Percentiles rank a stretch among this genome's conserved stretches.
These are phyloP conservation scores for Nannoperca obscura DNA, from an alignment of 2,797 vertebrate genomes.

Conservation along the genomic window DNA sequence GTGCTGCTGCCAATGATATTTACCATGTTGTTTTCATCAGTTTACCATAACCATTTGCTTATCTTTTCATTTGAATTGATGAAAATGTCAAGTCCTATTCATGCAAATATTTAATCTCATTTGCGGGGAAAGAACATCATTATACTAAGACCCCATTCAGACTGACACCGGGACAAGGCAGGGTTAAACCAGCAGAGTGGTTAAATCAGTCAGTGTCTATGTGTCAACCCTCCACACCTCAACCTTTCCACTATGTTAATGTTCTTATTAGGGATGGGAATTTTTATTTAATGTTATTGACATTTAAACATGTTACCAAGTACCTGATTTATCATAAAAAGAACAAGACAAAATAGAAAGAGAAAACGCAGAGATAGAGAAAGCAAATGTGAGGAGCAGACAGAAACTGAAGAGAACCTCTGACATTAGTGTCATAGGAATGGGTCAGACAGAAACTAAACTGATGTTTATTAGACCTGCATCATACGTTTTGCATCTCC, in stretches of 20 bases:
- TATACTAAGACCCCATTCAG: not conserved
- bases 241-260: not conserved
- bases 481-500: constrained; percentile 17
- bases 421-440: constrained; percentile 8
- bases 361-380: not conserved
- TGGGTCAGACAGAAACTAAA: not conserved
- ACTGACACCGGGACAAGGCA: not conserved
- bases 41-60: not conserved
- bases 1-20: not conserved
- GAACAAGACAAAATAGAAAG: not conserved
- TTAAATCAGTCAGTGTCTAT: not conserved
- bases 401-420: constrained; percentile 13
- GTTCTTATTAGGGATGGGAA: not conserved
- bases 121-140: not conserved
- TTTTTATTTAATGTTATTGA: not conserved
- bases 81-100: not conserved
- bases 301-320: not conserved
- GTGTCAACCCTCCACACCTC: not conserved
- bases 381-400: not conserved
- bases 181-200: not conserved
- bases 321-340: not conserved
- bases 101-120: not conserved
- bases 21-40: not conserved
- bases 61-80: not conserved
- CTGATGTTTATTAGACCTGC: not conserved